Percentiles rank a stretch among this genome's conserved stretches.
Evolutionary conservation across 2,888 invertebrate species (phyloP).

Genomic region (Trissonchulus sp.): DNA sequence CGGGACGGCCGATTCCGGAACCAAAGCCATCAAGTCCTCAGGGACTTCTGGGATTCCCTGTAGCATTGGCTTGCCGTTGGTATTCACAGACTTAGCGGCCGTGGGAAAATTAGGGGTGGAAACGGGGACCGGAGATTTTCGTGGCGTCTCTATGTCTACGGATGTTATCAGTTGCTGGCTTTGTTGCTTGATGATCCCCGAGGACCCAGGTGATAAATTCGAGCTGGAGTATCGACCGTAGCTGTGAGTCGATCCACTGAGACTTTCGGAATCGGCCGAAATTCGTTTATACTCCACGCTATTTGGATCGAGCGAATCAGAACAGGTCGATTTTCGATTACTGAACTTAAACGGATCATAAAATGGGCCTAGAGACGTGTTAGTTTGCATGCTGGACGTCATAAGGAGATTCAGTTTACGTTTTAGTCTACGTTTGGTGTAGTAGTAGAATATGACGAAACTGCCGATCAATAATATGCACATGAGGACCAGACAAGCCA

Average conservation of each 20-base stretch:
- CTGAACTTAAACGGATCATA: slow-evolving; percentile 24
- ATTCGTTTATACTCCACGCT: slow-evolving; percentile 17
- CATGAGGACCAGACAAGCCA: not conserved
- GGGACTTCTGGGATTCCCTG: not conserved
- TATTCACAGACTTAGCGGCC: not conserved
- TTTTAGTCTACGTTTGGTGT: not conserved
- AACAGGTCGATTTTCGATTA: not conserved
- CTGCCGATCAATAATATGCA: not conserved
- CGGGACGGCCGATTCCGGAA: not conserved
- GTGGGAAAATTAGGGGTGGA: not conserved
- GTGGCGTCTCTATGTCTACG: too few species aligned
- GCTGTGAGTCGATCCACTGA: not conserved
- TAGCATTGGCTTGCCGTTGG: too few species aligned
- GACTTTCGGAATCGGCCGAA: not conserved
- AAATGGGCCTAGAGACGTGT: not conserved
- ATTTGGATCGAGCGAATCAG: not conserved
- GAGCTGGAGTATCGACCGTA: not conserved
- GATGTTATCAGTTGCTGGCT: too few species aligned
- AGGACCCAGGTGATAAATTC: not conserved
- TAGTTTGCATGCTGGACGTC: not conserved
- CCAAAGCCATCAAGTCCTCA: too few species aligned
- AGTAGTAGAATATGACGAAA: not conserved
- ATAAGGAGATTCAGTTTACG: slow-evolving; percentile 15
- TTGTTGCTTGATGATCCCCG: not conserved
- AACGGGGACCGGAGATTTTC: not conserved